A percentile compares a stretch with the other conserved stretches of the same genome.
Conservation (phyloP, 2,888 invertebrate species). For the Lottia gigantea region DNA sequence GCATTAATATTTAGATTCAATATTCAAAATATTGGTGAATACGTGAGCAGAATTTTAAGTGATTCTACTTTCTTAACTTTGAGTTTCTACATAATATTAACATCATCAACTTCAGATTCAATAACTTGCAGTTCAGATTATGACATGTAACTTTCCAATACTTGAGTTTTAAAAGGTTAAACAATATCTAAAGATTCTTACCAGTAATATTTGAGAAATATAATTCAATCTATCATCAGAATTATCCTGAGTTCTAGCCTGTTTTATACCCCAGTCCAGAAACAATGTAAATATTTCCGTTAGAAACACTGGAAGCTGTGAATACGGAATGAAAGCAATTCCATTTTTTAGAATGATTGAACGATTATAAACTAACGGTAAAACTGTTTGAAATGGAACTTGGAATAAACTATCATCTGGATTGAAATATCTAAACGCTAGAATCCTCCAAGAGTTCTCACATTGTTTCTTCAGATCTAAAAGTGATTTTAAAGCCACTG, state of each 20-base stretch:
- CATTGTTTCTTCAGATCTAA: constrained; percentile 14
- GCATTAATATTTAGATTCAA: too few species aligned
- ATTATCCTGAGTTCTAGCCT: constrained; percentile 23
- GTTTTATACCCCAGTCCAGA: constrained; percentile 31
- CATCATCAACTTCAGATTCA: too few species aligned
- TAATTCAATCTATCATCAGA: constrained; percentile 34
- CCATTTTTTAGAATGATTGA: constrained; percentile 73
- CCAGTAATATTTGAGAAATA: constrained; percentile 34
- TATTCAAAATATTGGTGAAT: too few species aligned
- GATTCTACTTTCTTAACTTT: too few species aligned
- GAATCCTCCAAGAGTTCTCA: constrained; percentile 33
- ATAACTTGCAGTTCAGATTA: too few species aligned
- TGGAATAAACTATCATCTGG: constrained; percentile 54
- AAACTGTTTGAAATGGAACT: constrained; percentile 73
- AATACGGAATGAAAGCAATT: constrained; percentile 72
- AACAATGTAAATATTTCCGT: constrained; percentile 40
- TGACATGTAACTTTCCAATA: too few species aligned
- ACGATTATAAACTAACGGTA: constrained; percentile 72
- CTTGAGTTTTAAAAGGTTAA: too few species aligned
- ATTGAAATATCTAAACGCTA: constrained; percentile 38
- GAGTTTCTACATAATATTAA: too few species aligned
- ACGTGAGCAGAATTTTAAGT: too few species aligned
- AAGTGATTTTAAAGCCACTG: not conserved
- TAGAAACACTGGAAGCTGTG: constrained; percentile 41
- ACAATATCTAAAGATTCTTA: constrained; percentile 15